These are phyloP conservation scores for Slavum lentiscoides DNA, from an alignment of 2,888 invertebrate species.

Conservation along the genomic window DNA sequence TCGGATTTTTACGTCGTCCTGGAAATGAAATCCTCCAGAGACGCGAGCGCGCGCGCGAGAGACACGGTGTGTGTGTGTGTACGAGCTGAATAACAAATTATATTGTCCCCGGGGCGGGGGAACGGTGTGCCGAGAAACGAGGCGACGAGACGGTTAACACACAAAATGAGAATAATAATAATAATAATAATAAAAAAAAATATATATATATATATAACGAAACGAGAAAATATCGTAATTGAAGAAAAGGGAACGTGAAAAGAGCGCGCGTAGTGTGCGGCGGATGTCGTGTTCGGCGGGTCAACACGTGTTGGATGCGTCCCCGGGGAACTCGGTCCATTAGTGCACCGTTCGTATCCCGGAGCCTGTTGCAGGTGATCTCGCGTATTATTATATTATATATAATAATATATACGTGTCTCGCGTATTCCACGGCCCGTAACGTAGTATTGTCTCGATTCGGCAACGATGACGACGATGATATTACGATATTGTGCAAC, in stretches of 20 bases:
- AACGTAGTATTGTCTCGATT: no score
- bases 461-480: no score
- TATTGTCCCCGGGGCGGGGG: conserved; percentile 28
- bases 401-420: no score
- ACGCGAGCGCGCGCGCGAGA: no score
- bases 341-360: conserved; percentile 26
- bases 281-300: conserved; percentile 52
- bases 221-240: conserved; percentile 41
- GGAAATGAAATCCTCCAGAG: conserved; percentile 53
- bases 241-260: conserved; percentile 31
- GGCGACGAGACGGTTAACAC: conserved; percentile 24
- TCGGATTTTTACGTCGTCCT: conserved; percentile 49
- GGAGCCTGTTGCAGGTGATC: conserved; percentile 37
- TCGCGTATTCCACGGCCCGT: no score
- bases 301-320: conserved; percentile 52
- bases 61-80: neutral
- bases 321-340: conserved; percentile 48
- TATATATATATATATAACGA: neutral
- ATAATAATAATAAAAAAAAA: neutral
- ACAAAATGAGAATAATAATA: conserved; percentile 35
- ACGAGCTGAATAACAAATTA: conserved; percentile 51
- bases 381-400: no score
- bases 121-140: neutral
- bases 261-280: neutral
- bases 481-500: no score